Base-by-base conservation (phyloP, 92 coral and sea anemone species). In the Porites evermanni region DNA sequence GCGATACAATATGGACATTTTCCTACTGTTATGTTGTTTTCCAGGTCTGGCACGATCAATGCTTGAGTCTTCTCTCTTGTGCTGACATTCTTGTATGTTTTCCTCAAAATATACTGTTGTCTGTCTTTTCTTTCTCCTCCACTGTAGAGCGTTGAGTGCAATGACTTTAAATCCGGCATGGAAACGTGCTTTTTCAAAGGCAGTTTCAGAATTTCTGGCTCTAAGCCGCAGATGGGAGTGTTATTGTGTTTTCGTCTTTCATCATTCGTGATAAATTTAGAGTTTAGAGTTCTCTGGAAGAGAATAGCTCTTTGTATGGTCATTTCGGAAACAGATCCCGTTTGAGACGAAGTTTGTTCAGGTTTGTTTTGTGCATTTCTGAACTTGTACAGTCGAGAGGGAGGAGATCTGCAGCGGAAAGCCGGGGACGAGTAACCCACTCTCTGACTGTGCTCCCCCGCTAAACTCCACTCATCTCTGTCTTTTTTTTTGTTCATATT, bases 391-490 rank as follows among this genome's bases (percentile, higher is more conserved):
- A 69, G 76, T 13, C 65, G 72, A 47, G 63, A 20, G 12, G 87
- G 80, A 16, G 79, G 70, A 47, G 72, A 59, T 14, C 73, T 60
- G 76, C 58, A 72, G 17, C 60, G 80, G 8, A 83, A 83, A 21
- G 87, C 79, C 14, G 87, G 87, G 6, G 63, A 83, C 44, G 79
- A 71, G 70, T 71, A 82, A n/a, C 79, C 86, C 71, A 70, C 56
- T 47, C 21, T 83, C 23, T 38, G 87, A n/a, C 80, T 72, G 52
- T 58, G 77, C 38, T 51, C 72, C 1, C 8, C 4, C 47, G 47
- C 70, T n/a, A 10, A 61, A 3, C 71, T 83, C 64, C 64, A 19
- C 19, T 80, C 65, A 12, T 80, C 75, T 50, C 7, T 68, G 13
- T 54, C 53, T 9, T 24, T 80, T 29, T 8, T 70, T 29, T 68